phyloP scores from a whole-genome alignment of 2,797 vertebrate genomes.

The Chromobotia macracanthus region DNA sequence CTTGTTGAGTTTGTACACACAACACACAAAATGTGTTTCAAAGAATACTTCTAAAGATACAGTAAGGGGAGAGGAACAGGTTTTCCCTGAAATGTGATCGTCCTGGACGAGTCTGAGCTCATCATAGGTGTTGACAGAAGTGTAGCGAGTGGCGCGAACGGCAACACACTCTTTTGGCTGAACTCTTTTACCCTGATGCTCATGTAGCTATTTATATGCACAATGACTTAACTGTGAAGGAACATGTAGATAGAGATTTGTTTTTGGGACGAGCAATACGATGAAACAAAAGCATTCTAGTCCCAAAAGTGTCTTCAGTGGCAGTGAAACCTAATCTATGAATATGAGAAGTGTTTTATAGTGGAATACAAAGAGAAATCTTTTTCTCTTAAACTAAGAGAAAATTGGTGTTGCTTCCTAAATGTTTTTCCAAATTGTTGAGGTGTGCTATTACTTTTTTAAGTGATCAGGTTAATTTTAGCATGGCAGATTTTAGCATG shows the following conservation, averaged over 20 bases:
- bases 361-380: too few species aligned
- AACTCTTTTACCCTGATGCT: neutral
- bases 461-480: neutral
- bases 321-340: neutral
- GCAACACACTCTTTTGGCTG: neutral
- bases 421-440: neutral
- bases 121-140: slow-evolving; percentile 30
- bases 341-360: too few species aligned
- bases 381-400: too few species aligned
- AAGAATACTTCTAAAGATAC: slow-evolving; percentile 1
- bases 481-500: neutral
- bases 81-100: slow-evolving; percentile 30
- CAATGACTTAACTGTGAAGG: slow-evolving; percentile 6
- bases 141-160: neutral
- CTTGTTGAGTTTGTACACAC: neutral
- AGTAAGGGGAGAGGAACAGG: slow-evolving; percentile 25
- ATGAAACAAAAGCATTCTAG: neutral
- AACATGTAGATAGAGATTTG: neutral
- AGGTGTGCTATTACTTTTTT: neutral
- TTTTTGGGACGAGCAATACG: neutral
- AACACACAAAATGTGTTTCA: slow-evolving; percentile 5
- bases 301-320: neutral
- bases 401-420: too few species aligned
- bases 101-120: slow-evolving; percentile 39
- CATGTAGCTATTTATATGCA: slow-evolving; percentile 19